These are phyloP conservation scores for Sparus aurata DNA, from an alignment of 2,797 vertebrate genomes.

Conservation along the genomic window DNA sequence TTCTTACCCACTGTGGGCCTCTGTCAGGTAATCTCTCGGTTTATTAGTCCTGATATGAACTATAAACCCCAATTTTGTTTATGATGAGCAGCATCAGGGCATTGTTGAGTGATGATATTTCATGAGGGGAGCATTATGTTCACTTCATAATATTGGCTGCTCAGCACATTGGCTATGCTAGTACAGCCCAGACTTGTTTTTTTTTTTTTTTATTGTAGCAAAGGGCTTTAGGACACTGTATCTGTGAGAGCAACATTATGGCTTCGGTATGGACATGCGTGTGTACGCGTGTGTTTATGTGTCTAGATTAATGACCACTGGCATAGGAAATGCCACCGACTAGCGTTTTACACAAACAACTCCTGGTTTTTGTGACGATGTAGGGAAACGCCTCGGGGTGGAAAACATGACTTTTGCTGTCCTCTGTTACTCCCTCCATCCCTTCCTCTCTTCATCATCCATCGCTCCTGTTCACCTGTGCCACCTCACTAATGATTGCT, in stretches of 20 bases:
- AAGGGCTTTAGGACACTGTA: slow-evolving; percentile 68
- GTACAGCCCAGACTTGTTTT: slow-evolving; percentile 61
- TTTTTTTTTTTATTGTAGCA: slow-evolving; percentile 57
- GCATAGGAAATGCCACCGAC: slow-evolving; percentile 75
- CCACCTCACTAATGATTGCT: slow-evolving; percentile 88
- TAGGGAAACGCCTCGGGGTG: slow-evolving; percentile 71
- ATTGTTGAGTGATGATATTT: slow-evolving; percentile 78
- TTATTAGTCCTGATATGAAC: slow-evolving; percentile 81
- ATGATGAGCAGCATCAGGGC: slow-evolving; percentile 73
- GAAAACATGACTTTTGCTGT: slow-evolving; percentile 82
- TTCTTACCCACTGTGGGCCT: slow-evolving; percentile 61
- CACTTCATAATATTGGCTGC: slow-evolving; percentile 76
- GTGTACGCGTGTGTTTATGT: slow-evolving; percentile 47
- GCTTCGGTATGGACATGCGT: slow-evolving; percentile 47
- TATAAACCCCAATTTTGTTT: slow-evolving; percentile 83
- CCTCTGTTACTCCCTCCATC: slow-evolving; percentile 80
- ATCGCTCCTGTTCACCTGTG: slow-evolving; percentile 82
- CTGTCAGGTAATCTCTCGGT: slow-evolving; percentile 75
- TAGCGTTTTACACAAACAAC: slow-evolving; percentile 82
- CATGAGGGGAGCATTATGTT: slow-evolving; percentile 79
- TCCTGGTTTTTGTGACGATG: slow-evolving; percentile 75
- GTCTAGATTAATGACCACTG: slow-evolving; percentile 80
- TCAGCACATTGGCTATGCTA: slow-evolving; percentile 67
- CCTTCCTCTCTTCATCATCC: slow-evolving; percentile 84
- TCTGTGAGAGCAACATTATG: slow-evolving; percentile 65